These are phyloP conservation scores for Apoderus coryli DNA, from an alignment of 2,888 invertebrate genomes.

Conservation along the genomic window DNA sequence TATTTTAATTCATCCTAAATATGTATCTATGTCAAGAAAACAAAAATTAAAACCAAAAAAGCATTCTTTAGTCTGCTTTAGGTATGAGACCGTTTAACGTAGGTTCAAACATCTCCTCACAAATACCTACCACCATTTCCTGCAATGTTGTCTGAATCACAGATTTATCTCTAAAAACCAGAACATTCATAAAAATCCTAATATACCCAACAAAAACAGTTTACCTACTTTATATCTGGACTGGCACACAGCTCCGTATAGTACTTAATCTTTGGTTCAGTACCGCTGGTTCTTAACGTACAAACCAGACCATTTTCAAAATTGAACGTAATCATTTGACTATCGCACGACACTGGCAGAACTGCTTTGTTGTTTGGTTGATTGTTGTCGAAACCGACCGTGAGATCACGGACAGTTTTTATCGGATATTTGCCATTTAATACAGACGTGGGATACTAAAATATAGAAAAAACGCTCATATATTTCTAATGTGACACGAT, in stretches of 20 bases:
- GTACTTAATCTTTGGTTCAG: constrained; percentile 98
- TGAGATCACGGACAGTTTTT: constrained; percentile 69
- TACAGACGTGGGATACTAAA: constrained; percentile 60
- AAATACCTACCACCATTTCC: constrained; percentile 62
- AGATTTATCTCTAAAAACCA: constrained; percentile 49
- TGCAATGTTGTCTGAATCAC: constrained; percentile 44
- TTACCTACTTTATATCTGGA: constrained; percentile 44
- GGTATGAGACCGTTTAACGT: constrained; percentile 47
- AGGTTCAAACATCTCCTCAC: constrained; percentile 72
- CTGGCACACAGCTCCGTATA: constrained; percentile 80
- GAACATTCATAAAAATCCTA: constrained; percentile 9
- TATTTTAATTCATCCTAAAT: no score
- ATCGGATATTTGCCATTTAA: constrained; percentile 47
- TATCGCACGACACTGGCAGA: constrained; percentile 48
- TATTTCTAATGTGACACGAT: no score
- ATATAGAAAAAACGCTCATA: no score
- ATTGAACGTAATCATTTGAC: constrained; percentile 90
- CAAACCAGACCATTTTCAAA: constrained; percentile 76
- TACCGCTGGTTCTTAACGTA: constrained; percentile 91
- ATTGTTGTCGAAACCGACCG: constrained; percentile 69
- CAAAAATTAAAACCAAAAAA: no score
- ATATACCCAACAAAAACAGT: constrained; percentile 1
- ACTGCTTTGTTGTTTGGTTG: constrained; percentile 54
- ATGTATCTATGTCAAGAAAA: no score
- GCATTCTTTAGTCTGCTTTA: constrained; percentile 15